Percentiles rank a stretch among this genome's conserved stretches.
phyloP scores from a whole-genome alignment of 1,140 invertebrate genomes.

The Reticulitermes speratus region DNA sequence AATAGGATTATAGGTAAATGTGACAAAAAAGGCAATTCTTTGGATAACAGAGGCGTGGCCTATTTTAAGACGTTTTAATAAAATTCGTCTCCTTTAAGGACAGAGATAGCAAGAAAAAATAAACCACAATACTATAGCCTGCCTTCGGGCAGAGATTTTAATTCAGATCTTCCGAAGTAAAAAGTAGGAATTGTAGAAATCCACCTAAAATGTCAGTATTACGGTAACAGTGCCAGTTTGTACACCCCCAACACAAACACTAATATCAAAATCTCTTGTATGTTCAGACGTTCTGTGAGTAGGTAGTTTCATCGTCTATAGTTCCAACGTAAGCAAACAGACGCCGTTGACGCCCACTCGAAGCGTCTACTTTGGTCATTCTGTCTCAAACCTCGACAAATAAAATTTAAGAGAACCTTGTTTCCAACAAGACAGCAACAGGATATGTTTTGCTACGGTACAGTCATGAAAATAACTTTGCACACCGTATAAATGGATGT shows the following conservation, averaged over 20 bases:
- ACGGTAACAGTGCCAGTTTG: not conserved
- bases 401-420: not conserved
- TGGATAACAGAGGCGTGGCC: no score
- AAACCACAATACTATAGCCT: no score
- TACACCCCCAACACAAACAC: not conserved
- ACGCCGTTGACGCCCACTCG: not conserved
- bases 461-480: not conserved
- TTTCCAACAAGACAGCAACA: not conserved
- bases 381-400: not conserved
- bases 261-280: not conserved
- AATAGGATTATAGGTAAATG: no score
- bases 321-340: not conserved
- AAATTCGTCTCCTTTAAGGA: no score
- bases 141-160: no score
- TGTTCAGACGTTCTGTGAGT: not conserved
- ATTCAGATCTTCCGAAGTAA: no score
- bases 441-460: not conserved
- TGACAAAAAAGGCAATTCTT: no score
- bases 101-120: no score
- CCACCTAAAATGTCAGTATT: no score
- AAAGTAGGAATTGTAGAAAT: no score
- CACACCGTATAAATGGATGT: no score
- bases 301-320: not conserved
- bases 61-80: no score
- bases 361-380: not conserved